These are phyloP conservation scores for Trachurus trachurus DNA, from an alignment of 2,797 vertebrate species.

Conservation along the genomic window DNA sequence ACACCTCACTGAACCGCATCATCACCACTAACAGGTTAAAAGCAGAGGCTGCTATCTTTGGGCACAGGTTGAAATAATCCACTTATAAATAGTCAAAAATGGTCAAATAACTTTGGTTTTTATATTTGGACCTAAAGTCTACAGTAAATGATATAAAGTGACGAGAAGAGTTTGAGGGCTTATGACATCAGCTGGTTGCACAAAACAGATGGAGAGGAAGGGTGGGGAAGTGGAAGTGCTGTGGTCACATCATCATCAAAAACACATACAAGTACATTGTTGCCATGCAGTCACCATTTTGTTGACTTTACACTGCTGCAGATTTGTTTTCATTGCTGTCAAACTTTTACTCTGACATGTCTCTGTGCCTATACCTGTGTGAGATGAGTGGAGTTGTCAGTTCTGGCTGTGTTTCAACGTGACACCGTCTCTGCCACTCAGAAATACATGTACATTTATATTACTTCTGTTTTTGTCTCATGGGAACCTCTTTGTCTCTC, in stretches of 20 bases:
- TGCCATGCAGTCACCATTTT: not conserved
- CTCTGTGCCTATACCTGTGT: not conserved
- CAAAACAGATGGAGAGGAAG: conserved; percentile 52
- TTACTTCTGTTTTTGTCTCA: not conserved
- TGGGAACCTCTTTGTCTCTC: not conserved
- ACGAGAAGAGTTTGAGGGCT: not conserved
- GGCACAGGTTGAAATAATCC: not conserved
- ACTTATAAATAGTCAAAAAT: not conserved
- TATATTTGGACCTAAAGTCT: not conserved
- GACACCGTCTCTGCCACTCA: not conserved
- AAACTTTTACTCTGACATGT: too few relatives aligned
- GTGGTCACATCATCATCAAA: conserved; percentile 25
- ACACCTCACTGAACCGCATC: not conserved
- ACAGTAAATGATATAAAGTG: not conserved
- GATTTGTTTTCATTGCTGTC: not conserved
- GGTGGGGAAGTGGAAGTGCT: conserved; percentile 57
- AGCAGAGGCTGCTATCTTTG: conserved; percentile 44
- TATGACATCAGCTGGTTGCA: conserved; percentile 3
- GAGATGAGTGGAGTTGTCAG: not conserved
- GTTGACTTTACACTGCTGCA: not conserved
- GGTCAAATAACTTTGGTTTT: not conserved
- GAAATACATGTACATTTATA: not conserved
- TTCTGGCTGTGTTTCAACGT: not conserved
- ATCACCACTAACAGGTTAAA: conserved; percentile 16
- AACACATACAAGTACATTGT: too few relatives aligned